phyloP scores from a whole-genome alignment of 2,797 vertebrate genomes.

The Antennarius maculatus region DNA sequence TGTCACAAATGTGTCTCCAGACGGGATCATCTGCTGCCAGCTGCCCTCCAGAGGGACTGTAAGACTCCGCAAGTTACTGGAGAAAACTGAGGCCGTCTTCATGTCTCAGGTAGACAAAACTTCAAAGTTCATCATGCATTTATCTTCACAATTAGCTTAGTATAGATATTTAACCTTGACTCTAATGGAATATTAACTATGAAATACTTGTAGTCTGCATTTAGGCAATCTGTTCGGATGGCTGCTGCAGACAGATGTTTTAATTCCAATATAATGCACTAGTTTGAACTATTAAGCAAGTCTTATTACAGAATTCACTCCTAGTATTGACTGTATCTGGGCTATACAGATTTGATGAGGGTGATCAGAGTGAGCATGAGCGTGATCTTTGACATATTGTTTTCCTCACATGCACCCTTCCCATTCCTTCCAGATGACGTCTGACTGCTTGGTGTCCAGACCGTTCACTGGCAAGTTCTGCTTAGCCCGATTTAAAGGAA shows the following conservation, averaged over 20 bases:
- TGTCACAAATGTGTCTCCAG: slow-evolving; percentile 89
- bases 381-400: no score
- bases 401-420: neutral
- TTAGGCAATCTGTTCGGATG: no score
- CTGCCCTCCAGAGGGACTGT: slow-evolving; percentile 88
- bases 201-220: no score
- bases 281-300: no score
- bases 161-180: neutral
- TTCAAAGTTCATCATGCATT: neutral
- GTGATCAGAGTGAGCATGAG: no score
- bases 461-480: slow-evolving; percentile 93
- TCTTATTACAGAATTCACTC: no score
- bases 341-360: no score
- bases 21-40: slow-evolving; percentile 91
- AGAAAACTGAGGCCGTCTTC: slow-evolving; percentile 86
- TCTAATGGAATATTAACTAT: neutral
- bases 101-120: slow-evolving; percentile 81
- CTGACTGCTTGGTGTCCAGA: slow-evolving; percentile 84
- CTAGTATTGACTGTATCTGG: no score
- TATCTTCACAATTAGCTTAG: neutral
- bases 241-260: no score
- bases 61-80: slow-evolving; percentile 83
- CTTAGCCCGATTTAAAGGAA: slow-evolving; percentile 87
- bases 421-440: slow-evolving; percentile 68
- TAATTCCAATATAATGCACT: no score